phyloP scores from a whole-genome alignment of 2,113 vertebrate genomes.

The Phocoena sinus region DNA sequence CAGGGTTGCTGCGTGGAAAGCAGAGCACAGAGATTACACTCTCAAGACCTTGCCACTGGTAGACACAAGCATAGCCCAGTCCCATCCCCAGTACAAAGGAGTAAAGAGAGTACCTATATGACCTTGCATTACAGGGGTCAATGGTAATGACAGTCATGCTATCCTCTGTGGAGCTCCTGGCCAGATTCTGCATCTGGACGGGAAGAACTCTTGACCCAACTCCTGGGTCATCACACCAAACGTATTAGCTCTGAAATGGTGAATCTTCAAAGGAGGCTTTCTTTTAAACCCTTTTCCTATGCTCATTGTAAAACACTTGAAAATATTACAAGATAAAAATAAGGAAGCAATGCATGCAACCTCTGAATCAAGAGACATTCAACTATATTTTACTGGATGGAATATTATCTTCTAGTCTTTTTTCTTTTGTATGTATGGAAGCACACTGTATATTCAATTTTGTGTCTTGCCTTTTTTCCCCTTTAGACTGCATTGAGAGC shows the following conservation, averaged over 20 bases:
- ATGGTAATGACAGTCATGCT: not conserved
- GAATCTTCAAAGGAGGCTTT: not conserved
- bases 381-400: not conserved
- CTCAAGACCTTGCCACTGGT: not conserved
- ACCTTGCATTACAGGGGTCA: not conserved
- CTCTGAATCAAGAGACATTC: not conserved
- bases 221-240: not conserved
- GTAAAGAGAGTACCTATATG: not conserved
- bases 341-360: not conserved
- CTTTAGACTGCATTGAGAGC: not conserved
- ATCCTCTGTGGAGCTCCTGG: not conserved
- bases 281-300: not conserved
- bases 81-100: not conserved
- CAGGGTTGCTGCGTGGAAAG: constrained; percentile 88
- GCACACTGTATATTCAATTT: not conserved
- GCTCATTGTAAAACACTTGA: not conserved
- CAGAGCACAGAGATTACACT: not conserved
- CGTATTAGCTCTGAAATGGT: not conserved
- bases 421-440: not conserved
- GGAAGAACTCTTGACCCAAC: not conserved
- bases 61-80: not conserved
- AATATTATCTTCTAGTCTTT: not conserved
- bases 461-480: not conserved
- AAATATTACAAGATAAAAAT: not conserved
- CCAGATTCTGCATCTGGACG: not conserved